Base-by-base conservation (phyloP, 2,888 invertebrate genomes). In the Lithophane socia region DNA sequence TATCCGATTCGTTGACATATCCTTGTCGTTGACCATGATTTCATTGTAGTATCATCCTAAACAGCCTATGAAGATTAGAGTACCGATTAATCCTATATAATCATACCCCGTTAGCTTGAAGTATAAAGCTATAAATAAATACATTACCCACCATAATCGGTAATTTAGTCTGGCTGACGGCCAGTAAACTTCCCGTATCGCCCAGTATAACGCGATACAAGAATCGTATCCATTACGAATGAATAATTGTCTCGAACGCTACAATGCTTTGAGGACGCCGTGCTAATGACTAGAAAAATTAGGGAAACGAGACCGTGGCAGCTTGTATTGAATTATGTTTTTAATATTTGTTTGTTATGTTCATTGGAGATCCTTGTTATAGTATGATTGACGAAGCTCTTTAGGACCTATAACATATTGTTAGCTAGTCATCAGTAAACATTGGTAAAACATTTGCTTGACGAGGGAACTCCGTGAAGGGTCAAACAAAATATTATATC, bases 191-290 rank as follows among this genome's bases (percentile, higher is more conserved):
- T 78, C 90, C 87, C 87, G 89, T 82, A 77, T 78, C 58, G 52
- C 87, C 88, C 74, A 73, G 86, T 79, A 86, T 82, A 87, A 87
- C 81, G 74, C 86, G 83, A 84, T 84, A 82, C 82, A 88, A 88
- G 88, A 89, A 85, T 88, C 86, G 86, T 90, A 86, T 88, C 89
- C 90, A 90, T 91, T 91, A 88, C 86, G 79, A 86, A 86, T 91
- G 90, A 91, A 90, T 88, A 91, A 91, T 83, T 89, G 90, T 90
- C 87, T 86, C 72, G 74, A 69, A 85, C 70, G 78, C 65, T 77
- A 70, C 42, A 83, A 80, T 78, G 75, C 81, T 85, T 84, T 73
- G 77, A 72, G 79, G 71, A 75, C 69, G 73, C 76, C 64, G 16
- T 68, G 78, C 58, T 87, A 84, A 78, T 82, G 81, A 68, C 56